A percentile compares a stretch with the other conserved stretches of the same genome.
phyloP scores from a whole-genome alignment of 2,888 invertebrate genomes.

The Stenolophus ochropezus region DNA sequence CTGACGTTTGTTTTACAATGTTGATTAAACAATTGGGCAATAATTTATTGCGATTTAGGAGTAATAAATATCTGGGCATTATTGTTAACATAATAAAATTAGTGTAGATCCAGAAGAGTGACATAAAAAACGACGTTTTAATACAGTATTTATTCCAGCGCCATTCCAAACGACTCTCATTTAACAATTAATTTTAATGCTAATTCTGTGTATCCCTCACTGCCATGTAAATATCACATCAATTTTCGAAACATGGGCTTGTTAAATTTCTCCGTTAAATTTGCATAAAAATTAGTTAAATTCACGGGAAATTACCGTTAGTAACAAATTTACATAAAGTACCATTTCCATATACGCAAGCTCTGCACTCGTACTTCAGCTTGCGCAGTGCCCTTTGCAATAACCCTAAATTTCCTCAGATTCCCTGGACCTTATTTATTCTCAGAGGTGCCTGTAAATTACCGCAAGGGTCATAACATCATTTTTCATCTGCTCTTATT shows the following conservation, averaged over 20 bases:
- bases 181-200: constrained; percentile 55
- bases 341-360: constrained; percentile 40
- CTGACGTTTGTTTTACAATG: not conserved
- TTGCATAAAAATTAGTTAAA: constrained; percentile 56
- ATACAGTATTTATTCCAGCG: constrained; percentile 6
- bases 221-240: constrained; percentile 53
- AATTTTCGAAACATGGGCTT: constrained; percentile 51
- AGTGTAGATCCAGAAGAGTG: not conserved
- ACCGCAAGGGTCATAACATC: not conserved
- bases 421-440: not conserved
- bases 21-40: not conserved
- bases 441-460: not conserved
- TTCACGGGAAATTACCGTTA: constrained; percentile 29
- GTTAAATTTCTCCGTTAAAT: constrained; percentile 54
- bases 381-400: not conserved
- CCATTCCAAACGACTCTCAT: constrained; percentile 29
- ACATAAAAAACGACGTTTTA: constrained; percentile 38
- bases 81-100: constrained; percentile 31
- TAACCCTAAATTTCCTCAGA: constrained; percentile 25
- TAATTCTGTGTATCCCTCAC: constrained; percentile 44
- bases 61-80: constrained; percentile 25
- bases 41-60: not conserved
- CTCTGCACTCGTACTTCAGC: constrained; percentile 13
- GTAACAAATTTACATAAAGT: constrained; percentile 48
- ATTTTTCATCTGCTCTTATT: not conserved